Conservation (phyloP, 1,140 invertebrate species). For the Ectropis grisescens region DNA sequence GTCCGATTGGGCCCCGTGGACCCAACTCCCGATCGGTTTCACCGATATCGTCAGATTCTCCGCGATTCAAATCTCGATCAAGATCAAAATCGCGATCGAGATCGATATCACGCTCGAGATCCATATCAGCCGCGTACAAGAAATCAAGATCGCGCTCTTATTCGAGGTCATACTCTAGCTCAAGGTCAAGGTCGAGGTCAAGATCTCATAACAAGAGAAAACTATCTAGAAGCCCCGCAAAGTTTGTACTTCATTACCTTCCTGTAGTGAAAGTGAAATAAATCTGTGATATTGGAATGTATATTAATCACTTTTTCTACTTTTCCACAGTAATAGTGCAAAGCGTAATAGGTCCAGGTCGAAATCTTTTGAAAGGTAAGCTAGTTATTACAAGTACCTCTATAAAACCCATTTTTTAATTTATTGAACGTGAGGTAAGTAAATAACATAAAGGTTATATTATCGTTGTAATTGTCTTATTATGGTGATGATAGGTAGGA, state of each 20-base stretch:
- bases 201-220: constrained; percentile 23
- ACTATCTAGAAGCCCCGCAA: constrained; percentile 35
- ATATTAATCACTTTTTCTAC: neutral
- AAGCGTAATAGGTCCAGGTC: constrained; percentile 49
- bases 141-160: constrained; percentile 34
- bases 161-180: constrained; percentile 31
- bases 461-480: no score
- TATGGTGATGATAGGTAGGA: no score
- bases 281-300: neutral
- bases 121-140: constrained; percentile 47
- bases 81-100: constrained; percentile 21
- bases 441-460: no score
- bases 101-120: constrained; percentile 34
- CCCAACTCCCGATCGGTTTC: constrained; percentile 16
- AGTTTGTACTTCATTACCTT: constrained; percentile 34
- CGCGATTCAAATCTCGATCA: constrained; percentile 36
- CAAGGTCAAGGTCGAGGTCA: constrained; percentile 35
- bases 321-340: constrained; percentile 37
- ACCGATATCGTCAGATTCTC: no score
- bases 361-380: constrained; percentile 54
- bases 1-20: constrained; percentile 10
- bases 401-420: no score
- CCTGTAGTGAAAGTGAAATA: neutral
- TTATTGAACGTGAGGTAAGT: no score
- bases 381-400: constrained; percentile 17